Percentiles rank a stretch among this genome's conserved stretches.
These are phyloP conservation scores for Bombus confusus DNA, from an alignment of 1,140 invertebrate genomes.

Conservation along the genomic window DNA sequence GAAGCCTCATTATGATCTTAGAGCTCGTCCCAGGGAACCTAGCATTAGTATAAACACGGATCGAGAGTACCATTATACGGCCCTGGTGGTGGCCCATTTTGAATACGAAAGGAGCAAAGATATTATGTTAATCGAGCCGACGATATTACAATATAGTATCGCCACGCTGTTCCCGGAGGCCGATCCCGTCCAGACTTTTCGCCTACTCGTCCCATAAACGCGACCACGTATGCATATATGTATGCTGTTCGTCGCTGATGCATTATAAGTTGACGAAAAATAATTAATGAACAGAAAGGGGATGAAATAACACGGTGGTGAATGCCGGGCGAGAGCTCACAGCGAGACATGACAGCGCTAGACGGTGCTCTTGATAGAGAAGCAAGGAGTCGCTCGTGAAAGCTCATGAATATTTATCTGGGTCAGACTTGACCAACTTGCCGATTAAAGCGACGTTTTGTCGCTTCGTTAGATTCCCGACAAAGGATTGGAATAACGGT, in stretches of 20 bases:
- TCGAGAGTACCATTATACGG: conserved; percentile 75
- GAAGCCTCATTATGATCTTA: conserved; percentile 77
- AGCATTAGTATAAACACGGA: conserved; percentile 79
- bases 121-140: conserved; percentile 78
- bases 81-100: conserved; percentile 70
- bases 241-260: conserved; percentile 28
- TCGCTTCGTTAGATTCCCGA: conserved; percentile 61
- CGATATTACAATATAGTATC: conserved; percentile 71
- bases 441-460: conserved; percentile 51
- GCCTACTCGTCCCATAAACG: conserved; percentile 54
- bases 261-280: conserved; percentile 20
- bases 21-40: conserved; percentile 72
- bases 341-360: background rate
- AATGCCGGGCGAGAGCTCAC: background rate
- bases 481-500: conserved; percentile 24
- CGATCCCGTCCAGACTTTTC: conserved; percentile 56
- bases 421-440: conserved; percentile 52
- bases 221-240: conserved; percentile 32
- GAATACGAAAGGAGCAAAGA: conserved; percentile 77
- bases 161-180: conserved; percentile 48
- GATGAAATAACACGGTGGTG: background rate
- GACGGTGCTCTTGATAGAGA: background rate
- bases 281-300: conserved; percentile 47
- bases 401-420: conserved; percentile 65
- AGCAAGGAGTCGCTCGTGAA: background rate